Conservation (phyloP, 2,888 invertebrate species). For the Ennomos quercinarius region DNA sequence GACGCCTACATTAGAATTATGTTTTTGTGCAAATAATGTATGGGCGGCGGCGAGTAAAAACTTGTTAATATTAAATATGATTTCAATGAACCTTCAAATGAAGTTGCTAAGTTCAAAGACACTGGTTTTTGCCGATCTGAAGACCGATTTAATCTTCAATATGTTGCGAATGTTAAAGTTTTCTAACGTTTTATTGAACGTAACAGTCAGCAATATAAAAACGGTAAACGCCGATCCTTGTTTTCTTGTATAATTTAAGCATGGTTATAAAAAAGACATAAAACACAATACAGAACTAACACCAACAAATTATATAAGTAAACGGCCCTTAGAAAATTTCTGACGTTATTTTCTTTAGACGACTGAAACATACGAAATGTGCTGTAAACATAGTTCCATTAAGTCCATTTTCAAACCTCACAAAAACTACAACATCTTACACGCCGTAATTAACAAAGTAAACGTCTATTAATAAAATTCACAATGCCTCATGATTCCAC, state of each 20-base stretch:
- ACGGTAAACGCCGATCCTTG: background rate
- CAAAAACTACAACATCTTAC: conserved; percentile 1
- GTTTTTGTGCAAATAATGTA: conserved; percentile 43
- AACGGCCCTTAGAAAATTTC: no score
- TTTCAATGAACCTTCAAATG: conserved; percentile 42
- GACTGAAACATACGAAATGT: no score
- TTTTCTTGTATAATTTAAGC: background rate
- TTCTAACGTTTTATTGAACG: background rate
- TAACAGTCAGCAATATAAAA: no score
- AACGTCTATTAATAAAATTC: conserved; percentile 26
- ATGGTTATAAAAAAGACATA: background rate
- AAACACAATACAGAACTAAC: background rate
- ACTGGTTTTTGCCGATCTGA: background rate
- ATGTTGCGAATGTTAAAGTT: background rate
- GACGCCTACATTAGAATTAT: conserved; percentile 44
- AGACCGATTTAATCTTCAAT: no score
- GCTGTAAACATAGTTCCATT: background rate
- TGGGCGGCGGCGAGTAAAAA: conserved; percentile 39
- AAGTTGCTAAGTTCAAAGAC: conserved; percentile 19
- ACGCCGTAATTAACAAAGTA: conserved; percentile 15
- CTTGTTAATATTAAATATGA: conserved; percentile 30
- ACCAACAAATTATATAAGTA: background rate
- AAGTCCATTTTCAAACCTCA: conserved; percentile 3
- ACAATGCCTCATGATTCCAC: conserved; percentile 27
- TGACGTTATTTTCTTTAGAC: no score